A percentile compares a stretch with the other conserved stretches of the same genome.
Evolutionary conservation across 2,797 vertebrate genomes (phyloP).

Genomic region (Sylvia borin): DNA sequence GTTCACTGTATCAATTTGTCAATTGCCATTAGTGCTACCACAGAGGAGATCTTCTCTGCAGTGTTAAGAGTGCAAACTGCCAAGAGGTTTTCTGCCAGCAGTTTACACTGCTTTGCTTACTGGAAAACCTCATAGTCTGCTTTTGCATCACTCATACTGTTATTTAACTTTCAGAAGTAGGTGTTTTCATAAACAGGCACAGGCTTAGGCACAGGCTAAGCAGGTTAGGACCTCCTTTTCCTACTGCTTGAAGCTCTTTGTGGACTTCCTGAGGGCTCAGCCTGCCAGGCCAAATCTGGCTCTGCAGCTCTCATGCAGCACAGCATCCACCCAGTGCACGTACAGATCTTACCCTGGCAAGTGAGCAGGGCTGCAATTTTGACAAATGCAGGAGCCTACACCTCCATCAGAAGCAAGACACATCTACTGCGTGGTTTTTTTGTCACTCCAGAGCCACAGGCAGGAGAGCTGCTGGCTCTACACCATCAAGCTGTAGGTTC

Average conservation of each 20-base stretch:
- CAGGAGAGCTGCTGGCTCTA: not conserved
- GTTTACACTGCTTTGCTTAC: not conserved
- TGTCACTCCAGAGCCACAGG: not conserved
- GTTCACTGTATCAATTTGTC: not conserved
- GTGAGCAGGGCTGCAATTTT: not conserved
- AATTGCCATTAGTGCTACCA: not conserved
- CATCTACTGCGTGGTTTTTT: not conserved
- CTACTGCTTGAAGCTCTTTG: not conserved
- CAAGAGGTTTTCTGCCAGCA: not conserved
- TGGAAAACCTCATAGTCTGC: not conserved
- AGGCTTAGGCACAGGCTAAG: not conserved
- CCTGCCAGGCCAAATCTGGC: not conserved
- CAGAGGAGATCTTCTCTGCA: not conserved
- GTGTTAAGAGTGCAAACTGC: not conserved
- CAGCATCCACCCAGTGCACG: rapidly evolving
- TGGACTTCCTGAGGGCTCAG: not conserved
- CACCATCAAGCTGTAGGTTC: not conserved
- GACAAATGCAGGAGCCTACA: not conserved
- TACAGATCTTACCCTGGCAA: not conserved
- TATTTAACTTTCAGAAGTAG: not conserved
- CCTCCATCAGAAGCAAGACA: not conserved
- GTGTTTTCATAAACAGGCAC: not conserved
- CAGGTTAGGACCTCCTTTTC: not conserved
- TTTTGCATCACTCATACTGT: not conserved
- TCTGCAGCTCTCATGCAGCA: not conserved